Percentiles rank a stretch among this genome's conserved stretches.
Evolutionary conservation across 2,888 invertebrate species (phyloP).

Genomic region (Oithona nana): DNA sequence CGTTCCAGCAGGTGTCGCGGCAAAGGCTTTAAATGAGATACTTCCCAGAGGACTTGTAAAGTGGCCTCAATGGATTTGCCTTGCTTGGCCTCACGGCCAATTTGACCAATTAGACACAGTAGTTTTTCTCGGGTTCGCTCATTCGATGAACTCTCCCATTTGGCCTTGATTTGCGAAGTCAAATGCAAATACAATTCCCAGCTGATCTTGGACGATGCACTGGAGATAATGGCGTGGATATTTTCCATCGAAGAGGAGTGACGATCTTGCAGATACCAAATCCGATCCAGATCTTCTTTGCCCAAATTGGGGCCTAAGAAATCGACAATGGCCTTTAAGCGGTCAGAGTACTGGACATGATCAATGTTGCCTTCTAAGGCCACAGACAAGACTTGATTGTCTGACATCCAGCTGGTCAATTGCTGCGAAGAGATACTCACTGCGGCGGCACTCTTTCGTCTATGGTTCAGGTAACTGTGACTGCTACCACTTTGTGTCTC

Average conservation of each 20-base stretch:
- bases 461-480: background rate
- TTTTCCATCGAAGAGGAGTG: conserved; percentile 33
- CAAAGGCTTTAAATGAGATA: conserved; percentile 30
- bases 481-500: conserved; percentile 17
- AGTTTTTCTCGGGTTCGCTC: conserved; percentile 31
- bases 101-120: conserved; percentile 30
- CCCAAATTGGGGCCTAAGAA: conserved; percentile 32
- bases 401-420: conserved; percentile 31
- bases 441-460: background rate
- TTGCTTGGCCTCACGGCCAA: conserved; percentile 31
- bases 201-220: conserved; percentile 32
- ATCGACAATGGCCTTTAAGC: conserved; percentile 32
- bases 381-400: conserved; percentile 29
- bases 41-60: conserved; percentile 31
- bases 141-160: conserved; percentile 21
- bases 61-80: conserved; percentile 29
- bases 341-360: conserved; percentile 34
- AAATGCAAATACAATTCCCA: conserved; percentile 30
- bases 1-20: conserved; percentile 29
- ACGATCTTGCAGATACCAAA: conserved; percentile 34
- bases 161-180: conserved; percentile 27
- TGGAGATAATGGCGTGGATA: conserved; percentile 32
- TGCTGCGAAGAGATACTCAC: conserved; percentile 23
- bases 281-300: conserved; percentile 30
- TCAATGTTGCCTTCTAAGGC: conserved; percentile 33